phyloP scores from a whole-genome alignment of 2,113 vertebrate genomes.

The Podarcis muralis region DNA sequence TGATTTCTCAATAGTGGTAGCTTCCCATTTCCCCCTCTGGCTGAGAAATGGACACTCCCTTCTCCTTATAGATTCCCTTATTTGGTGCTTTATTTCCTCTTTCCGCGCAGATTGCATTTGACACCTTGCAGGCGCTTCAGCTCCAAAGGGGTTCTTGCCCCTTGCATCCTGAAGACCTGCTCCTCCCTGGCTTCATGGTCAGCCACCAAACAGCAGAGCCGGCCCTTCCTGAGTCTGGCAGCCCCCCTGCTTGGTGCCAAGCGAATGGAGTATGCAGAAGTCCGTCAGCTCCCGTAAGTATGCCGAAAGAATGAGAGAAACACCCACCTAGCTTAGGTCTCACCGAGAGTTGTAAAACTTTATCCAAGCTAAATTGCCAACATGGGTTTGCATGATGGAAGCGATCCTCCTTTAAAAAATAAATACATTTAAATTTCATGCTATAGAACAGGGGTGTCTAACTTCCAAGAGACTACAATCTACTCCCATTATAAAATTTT shows the following conservation, averaged over 20 bases:
- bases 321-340: neutral
- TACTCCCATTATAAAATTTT: too few species aligned
- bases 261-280: slow-evolving; percentile 75
- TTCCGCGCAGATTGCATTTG: neutral
- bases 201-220: slow-evolving; percentile 21
- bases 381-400: neutral
- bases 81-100: neutral
- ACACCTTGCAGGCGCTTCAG: slow-evolving; percentile 56
- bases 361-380: neutral
- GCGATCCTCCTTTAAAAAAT: too few species aligned
- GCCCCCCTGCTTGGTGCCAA: slow-evolving; percentile 57
- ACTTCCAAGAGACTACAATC: too few species aligned
- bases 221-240: slow-evolving; percentile 74
- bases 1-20: neutral
- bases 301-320: neutral
- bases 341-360: neutral
- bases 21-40: neutral
- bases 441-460: too few species aligned
- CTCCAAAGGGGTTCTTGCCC: slow-evolving; percentile 52
- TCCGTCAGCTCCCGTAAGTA: slow-evolving; percentile 68
- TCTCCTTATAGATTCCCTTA: neutral
- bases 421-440: too few species aligned
- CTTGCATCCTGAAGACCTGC: slow-evolving; percentile 21
- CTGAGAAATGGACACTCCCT: neutral
- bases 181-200: neutral